phyloP scores from a whole-genome alignment of 2,888 invertebrate genomes.

The Diplazon laetatorius region DNA sequence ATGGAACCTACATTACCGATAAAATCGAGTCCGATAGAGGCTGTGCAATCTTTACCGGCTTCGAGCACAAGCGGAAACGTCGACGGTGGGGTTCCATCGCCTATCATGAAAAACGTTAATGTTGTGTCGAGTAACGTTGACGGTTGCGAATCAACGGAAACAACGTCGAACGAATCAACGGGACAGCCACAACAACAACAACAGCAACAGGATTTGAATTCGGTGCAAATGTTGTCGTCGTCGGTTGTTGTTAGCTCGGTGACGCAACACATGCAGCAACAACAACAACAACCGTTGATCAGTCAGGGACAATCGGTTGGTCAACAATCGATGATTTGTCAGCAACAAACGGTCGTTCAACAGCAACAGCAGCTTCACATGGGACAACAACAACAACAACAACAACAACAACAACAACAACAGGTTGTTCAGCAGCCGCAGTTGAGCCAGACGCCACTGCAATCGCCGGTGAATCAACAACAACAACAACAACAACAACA shows the following conservation, averaged over 20 bases:
- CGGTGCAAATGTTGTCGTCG: constrained; percentile 66
- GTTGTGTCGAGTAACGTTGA: constrained; percentile 74
- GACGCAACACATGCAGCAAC: constrained; percentile 50
- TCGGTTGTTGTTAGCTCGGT: constrained; percentile 38
- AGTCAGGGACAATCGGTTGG: constrained; percentile 66
- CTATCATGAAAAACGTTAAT: constrained; percentile 71
- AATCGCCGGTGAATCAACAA: constrained; percentile 60
- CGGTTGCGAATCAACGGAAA: constrained; percentile 48
- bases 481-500: constrained; percentile 49
- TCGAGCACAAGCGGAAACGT: constrained; percentile 79
- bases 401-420: constrained; percentile 58
- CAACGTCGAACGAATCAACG: constrained; percentile 69
- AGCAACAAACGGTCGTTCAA: constrained; percentile 52
- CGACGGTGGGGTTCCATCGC: constrained; percentile 72
- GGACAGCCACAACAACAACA: too few relatives aligned
- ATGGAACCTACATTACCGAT: constrained; percentile 72
- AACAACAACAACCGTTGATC: constrained; percentile 53
- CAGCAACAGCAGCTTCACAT: constrained; percentile 61
- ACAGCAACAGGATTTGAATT: constrained; percentile 70
- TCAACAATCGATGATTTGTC: constrained; percentile 65
- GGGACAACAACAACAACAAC: constrained; percentile 65
- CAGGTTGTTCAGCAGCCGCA: constrained; percentile 60
- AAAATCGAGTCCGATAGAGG: constrained; percentile 71
- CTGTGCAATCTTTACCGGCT: constrained; percentile 79
- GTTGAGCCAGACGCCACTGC: constrained; percentile 55